These are phyloP conservation scores for Alfaro cultratus DNA, from an alignment of 2,797 vertebrate genomes.

Conservation along the genomic window DNA sequence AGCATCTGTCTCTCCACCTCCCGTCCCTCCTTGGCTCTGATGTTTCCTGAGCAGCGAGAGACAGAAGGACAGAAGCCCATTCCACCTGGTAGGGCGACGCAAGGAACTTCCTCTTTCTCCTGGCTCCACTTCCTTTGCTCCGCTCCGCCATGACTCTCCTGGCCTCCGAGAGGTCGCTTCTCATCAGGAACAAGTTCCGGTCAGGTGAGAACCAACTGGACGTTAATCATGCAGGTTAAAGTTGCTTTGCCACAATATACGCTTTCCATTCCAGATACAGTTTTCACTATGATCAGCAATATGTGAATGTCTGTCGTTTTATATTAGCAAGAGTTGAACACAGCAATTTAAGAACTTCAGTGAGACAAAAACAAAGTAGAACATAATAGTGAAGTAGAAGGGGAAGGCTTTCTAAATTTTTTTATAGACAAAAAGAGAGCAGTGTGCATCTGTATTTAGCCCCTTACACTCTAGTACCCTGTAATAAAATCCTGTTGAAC, in stretches of 20 bases:
- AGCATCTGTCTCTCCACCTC: slow-evolving; percentile 58
- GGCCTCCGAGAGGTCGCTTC: slow-evolving; percentile 89
- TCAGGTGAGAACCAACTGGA: slow-evolving; percentile 83
- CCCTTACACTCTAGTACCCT: not conserved
- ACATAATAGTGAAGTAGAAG: not conserved
- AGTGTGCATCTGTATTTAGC: not conserved
- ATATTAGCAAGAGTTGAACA: not conserved
- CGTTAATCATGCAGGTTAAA: slow-evolving; percentile 20
- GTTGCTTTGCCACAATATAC: slow-evolving; percentile 5
- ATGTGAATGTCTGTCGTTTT: not conserved
- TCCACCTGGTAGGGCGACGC: slow-evolving; percentile 66
- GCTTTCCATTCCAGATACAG: not conserved
- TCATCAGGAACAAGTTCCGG: slow-evolving; percentile 93
- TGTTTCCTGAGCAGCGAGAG: slow-evolving; percentile 48
- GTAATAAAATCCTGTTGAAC: not conserved
- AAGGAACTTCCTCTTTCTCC: slow-evolving; percentile 66
- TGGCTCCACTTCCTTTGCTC: slow-evolving; percentile 47
- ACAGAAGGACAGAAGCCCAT: slow-evolving; percentile 64
- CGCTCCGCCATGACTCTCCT: slow-evolving; percentile 84
- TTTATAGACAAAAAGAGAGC: not conserved
- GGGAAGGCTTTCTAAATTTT: not conserved
- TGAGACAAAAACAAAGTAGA: not conserved
- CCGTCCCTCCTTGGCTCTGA: slow-evolving; percentile 31
- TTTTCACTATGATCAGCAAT: not conserved
- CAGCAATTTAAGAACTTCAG: not conserved